Evolutionary conservation across 1,140 invertebrate genomes (phyloP).

Genomic region (Trichonephila clavata): DNA sequence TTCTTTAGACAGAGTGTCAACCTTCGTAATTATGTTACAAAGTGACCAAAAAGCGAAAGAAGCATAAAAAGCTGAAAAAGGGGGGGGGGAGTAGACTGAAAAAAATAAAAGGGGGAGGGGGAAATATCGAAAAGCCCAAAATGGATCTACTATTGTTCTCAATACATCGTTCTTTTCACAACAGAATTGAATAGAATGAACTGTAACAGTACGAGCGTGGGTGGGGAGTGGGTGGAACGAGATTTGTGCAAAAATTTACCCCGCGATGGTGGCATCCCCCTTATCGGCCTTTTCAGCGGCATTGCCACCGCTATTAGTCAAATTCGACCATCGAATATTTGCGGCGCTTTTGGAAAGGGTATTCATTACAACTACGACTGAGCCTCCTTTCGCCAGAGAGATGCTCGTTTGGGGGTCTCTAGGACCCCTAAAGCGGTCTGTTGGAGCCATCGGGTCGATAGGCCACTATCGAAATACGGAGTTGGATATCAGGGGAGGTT

Average conservation of each 20-base stretch:
- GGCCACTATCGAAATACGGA: background rate
- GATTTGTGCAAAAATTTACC: slow-evolving; percentile 61
- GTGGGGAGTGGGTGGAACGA: background rate
- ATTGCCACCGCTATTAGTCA: slow-evolving; percentile 70
- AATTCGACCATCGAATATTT: slow-evolving; percentile 66
- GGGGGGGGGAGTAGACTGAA: background rate
- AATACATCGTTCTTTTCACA: slow-evolving; percentile 22
- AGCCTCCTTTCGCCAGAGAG: background rate
- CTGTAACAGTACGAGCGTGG: background rate
- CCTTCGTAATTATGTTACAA: background rate
- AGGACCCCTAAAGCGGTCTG: slow-evolving; percentile 26
- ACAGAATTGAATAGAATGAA: slow-evolving; percentile 23
- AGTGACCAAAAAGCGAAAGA: background rate
- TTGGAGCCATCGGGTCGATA: background rate
- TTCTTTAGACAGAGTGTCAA: slow-evolving; percentile 23
- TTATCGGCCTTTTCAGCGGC: slow-evolving; percentile 58
- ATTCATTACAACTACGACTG: slow-evolving; percentile 16
- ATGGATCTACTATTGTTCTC: slow-evolving; percentile 67
- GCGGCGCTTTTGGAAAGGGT: background rate
- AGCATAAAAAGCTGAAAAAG: background rate
- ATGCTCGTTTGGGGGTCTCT: background rate
- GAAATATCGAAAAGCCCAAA: slow-evolving; percentile 50
- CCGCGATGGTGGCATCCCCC: slow-evolving; percentile 25
- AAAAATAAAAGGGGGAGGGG: slow-evolving; percentile 12
- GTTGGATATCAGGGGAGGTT: slow-evolving; percentile 1